These are phyloP conservation scores for Drosophila kanapiae DNA, from an alignment of 1,140 invertebrate species.

Conservation along the genomic window DNA sequence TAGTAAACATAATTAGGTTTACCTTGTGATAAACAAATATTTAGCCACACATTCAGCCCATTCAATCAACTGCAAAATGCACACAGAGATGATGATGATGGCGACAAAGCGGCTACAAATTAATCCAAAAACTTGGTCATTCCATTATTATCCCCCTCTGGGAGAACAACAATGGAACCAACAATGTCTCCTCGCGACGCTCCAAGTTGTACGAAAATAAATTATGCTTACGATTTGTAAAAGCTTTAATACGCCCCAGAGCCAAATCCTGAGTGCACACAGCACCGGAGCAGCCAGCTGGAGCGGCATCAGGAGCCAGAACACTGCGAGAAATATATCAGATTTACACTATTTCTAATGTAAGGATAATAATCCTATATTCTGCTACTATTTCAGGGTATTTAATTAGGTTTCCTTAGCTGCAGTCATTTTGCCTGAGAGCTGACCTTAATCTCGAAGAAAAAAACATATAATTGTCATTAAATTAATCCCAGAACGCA, in stretches of 20 bases:
- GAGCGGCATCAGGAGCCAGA: slow-evolving; percentile 22
- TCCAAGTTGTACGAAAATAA: slow-evolving; percentile 75
- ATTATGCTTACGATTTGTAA: slow-evolving; percentile 81
- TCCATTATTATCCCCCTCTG: slow-evolving; percentile 30
- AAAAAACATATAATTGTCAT: neutral
- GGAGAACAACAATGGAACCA: slow-evolving; percentile 17
- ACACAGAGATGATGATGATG: slow-evolving; percentile 20
- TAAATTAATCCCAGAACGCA: neutral
- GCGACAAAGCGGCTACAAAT: slow-evolving; percentile 56
- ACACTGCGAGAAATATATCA: slow-evolving; percentile 7
- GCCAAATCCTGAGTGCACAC: slow-evolving; percentile 79
- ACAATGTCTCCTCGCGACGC: slow-evolving; percentile 39
- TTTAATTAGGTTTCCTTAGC: neutral
- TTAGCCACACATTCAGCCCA: slow-evolving; percentile 18
- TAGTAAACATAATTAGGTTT: slow-evolving; percentile 39
- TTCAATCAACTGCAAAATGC: slow-evolving; percentile 51
- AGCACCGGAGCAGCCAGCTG: slow-evolving; percentile 46
- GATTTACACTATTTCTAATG: neutral
- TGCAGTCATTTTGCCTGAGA: too few species aligned
- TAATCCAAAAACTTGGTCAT: slow-evolving; percentile 56
- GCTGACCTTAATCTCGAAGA: too few species aligned
- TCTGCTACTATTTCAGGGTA: neutral
- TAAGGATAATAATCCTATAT: too few species aligned
- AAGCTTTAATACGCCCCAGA: slow-evolving; percentile 80
- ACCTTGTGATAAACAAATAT: slow-evolving; percentile 29